These are phyloP conservation scores for Lepidothrix coronata DNA, from an alignment of 2,113 vertebrate genomes.

Conservation along the genomic window DNA sequence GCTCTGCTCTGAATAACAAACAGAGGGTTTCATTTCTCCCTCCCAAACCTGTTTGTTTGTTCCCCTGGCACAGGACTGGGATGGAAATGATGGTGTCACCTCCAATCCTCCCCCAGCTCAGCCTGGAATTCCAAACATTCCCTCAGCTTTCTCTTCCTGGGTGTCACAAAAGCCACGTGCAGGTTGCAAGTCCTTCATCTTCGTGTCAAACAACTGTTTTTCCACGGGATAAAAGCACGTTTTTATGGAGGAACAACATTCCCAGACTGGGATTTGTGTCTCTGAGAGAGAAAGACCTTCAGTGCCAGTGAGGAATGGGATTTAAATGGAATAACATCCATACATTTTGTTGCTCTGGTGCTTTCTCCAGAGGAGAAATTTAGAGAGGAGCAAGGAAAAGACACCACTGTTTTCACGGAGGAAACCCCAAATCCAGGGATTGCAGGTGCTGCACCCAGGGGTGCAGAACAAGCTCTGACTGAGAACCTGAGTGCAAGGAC, in stretches of 20 bases:
- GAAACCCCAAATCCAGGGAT: neutral
- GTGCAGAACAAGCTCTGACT: neutral
- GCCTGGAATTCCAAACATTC: neutral
- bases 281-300: neutral
- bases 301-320: neutral
- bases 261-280: neutral
- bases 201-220: neutral
- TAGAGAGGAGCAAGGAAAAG: neutral
- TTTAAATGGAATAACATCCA: neutral
- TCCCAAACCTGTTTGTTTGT: no score
- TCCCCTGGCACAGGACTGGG: no score
- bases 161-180: neutral
- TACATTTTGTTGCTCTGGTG: rapidly evolving
- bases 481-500: neutral
- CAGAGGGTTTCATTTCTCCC: neutral
- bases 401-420: neutral
- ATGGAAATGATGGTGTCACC: neutral
- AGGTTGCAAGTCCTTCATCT: neutral
- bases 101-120: neutral
- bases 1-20: constrained; percentile 50
- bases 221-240: neutral
- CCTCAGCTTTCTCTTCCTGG: neutral
- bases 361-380: neutral
- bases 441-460: neutral
- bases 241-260: neutral